Evolutionary conservation across 1,140 invertebrate genomes (phyloP), one percentile per base, ranked within the genome.

Genomic region (Meloidogyne exigua): DNA sequence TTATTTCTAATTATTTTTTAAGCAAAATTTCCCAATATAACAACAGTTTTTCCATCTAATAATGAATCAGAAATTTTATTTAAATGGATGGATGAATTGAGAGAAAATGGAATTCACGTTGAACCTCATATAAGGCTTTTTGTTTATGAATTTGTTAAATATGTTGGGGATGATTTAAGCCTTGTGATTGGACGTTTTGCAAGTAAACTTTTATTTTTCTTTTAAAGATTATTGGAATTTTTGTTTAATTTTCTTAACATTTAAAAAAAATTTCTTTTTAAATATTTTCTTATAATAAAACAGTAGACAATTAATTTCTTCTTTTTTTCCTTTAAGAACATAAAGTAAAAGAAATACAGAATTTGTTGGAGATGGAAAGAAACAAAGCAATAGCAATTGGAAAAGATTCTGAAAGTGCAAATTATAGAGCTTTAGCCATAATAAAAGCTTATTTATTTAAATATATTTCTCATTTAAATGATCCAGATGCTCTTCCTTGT

Each of bases 81-180:
- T 57, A 5, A n/a, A 25, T 68, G 66, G 66, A 68, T 68, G 21
- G 21, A 68, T 32, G 66, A 36, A 36, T 42, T 68, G 21, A n/a
- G 39, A 21, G 1, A 18, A 32, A 68, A 68, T n/a, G 39, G 66
- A 68, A 68, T 68, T 21, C n/a, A 4, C 0, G 71, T 65, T n/a
- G 71, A 73, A 21, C 26, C 71, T 18, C 71, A 73, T 73, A 25
- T 73, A 12, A 21, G 71, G 1, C 57, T 73, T 13, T 73, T 73
- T 36, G 36, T 65, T n/a, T 36, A 18, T 39, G 71, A 73, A 39
- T 62, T 62, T 36, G 57, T 62, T 21, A 21, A 62, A 36, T 23
- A 73, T 36, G 65, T 73, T 62, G 65, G 15, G n/a, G 44, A 62
- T 7, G 49, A 32, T 26, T 57, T 57, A n/a, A n/a, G n/a, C n/a